A percentile compares a stretch with the other conserved stretches of the same genome.
Conservation (phyloP, 2,113 vertebrate species). For the human region DNA sequence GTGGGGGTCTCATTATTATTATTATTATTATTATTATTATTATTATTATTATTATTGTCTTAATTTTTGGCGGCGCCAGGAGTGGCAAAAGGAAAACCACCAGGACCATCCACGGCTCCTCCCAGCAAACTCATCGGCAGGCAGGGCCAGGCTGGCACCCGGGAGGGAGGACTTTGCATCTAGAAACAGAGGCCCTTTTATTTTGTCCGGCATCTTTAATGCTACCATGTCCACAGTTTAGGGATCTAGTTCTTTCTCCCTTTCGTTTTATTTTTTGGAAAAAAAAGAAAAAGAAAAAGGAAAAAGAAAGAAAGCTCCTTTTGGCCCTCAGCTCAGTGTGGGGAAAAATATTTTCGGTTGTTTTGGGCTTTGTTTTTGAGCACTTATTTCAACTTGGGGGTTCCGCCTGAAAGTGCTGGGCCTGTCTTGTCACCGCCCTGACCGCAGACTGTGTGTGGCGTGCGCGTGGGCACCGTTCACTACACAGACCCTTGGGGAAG, state of each 20-base stretch:
- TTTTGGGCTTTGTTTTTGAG: conserved; percentile 11
- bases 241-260: neutral
- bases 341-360: neutral
- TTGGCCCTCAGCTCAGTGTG: neutral
- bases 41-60: neutral
- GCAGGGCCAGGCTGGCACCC: conserved; percentile 21
- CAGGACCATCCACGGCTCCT: neutral
- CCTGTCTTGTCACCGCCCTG: neutral
- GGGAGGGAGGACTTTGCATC: neutral
- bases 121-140: neutral
- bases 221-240: neutral
- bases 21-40: no score
- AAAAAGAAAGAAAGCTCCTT: neutral
- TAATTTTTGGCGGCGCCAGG: neutral
- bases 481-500: neutral
- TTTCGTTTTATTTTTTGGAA: neutral
- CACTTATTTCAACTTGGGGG: neutral
- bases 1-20: neutral
- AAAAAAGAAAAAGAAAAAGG: neutral
- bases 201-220: neutral
- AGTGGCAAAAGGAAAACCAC: neutral
- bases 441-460: fast-evolving
- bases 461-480: fast-evolving
- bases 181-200: conserved; percentile 64
- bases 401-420: neutral